A percentile compares a stretch with the other conserved stretches of the same genome.
Conservation (phyloP, 2,113 vertebrate species). For the Paramisgurnus dabryanus region DNA sequence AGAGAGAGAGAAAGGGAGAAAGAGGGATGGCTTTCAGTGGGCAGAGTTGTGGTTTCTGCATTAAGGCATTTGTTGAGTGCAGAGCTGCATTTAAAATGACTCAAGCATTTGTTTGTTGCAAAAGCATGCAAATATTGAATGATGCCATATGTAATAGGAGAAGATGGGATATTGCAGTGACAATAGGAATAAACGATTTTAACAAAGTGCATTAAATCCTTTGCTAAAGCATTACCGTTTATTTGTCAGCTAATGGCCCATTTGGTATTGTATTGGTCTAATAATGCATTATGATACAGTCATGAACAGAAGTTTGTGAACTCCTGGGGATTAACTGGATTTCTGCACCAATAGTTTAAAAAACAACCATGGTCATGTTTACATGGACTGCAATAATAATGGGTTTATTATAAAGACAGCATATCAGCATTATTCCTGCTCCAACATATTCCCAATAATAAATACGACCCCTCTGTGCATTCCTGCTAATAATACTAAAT, state of each 20-base stretch:
- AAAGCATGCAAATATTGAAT: constrained; percentile 8
- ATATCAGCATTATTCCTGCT: too few relatives aligned
- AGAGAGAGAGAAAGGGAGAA: constrained; percentile 40
- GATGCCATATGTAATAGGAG: constrained; percentile 6
- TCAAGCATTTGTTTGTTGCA: constrained; percentile 34
- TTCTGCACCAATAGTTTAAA: background rate
- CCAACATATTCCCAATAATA: background rate
- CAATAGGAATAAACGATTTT: constrained; percentile 7
- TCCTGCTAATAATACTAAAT: too few relatives aligned
- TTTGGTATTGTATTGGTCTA: constrained; percentile 13
- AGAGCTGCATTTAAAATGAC: constrained; percentile 20
- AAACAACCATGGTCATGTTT: background rate
- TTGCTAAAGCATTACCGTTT: constrained; percentile 1
- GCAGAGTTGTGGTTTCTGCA: constrained; percentile 53
- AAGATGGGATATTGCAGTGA: background rate
- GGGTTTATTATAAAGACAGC: background rate
- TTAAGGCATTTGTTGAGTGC: background rate
- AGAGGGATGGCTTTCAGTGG: constrained; percentile 37
- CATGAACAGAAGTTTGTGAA: constrained; percentile 6
- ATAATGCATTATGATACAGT: constrained; percentile 15
- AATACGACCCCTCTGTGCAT: background rate
- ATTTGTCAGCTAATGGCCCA: constrained; percentile 20
- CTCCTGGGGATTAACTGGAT: background rate
- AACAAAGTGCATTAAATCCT: background rate
- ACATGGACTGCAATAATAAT: background rate